Evolutionary conservation across 2,888 invertebrate genomes (phyloP).

Genomic region (Drosophila eohydei): DNA sequence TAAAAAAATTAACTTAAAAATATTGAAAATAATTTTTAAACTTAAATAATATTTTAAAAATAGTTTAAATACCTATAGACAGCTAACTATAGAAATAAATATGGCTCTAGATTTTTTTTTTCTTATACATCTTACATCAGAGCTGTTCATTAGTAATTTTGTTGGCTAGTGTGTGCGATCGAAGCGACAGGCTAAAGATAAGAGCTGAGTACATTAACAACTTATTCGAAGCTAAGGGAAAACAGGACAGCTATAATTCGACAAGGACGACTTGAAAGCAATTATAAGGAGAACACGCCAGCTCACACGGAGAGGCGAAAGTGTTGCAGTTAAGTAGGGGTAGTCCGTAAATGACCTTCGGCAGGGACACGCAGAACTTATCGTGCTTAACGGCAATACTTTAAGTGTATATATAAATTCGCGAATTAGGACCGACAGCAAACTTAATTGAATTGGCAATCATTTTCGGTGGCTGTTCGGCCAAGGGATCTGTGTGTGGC

Average conservation of each 20-base stretch:
- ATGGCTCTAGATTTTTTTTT: not conserved
- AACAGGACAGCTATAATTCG: not conserved
- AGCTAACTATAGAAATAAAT: not conserved
- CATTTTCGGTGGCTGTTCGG: not conserved
- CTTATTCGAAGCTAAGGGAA: not conserved
- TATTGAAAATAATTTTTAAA: not conserved
- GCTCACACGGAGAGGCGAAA: conserved; percentile 7
- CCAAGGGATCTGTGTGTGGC: conserved; percentile 19
- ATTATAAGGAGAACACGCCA: conserved; percentile 26
- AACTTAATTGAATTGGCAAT: conserved; percentile 21
- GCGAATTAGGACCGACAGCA: not conserved
- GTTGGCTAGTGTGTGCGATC: conserved; percentile 11
- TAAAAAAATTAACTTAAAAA: not conserved
- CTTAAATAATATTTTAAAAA: not conserved
- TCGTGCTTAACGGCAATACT: not conserved
- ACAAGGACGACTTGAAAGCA: not conserved
- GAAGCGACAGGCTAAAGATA: conserved; percentile 10
- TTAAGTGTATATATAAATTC: not conserved
- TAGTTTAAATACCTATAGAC: not conserved
- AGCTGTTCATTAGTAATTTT: not conserved
- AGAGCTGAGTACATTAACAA: conserved; percentile 24
- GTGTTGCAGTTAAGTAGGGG: not conserved
- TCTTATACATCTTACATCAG: not conserved
- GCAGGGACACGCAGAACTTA: not conserved
- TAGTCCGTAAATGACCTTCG: conserved; percentile 22